These are phyloP conservation scores for Stegodyphus mimosarum DNA, from an alignment of 1,140 invertebrate species.

Conservation along the genomic window DNA sequence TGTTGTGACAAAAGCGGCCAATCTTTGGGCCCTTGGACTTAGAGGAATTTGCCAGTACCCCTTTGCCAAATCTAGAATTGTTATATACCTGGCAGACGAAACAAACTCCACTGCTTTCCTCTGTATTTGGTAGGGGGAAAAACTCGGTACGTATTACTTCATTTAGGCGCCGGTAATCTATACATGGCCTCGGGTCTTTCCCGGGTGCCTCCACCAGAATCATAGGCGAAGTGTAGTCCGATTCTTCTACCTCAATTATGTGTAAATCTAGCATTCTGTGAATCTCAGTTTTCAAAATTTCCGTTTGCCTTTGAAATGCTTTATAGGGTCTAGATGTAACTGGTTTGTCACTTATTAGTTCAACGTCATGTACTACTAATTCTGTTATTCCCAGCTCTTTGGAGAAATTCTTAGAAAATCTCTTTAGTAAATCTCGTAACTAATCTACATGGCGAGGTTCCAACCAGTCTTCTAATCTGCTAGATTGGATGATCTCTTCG, in stretches of 20 bases:
- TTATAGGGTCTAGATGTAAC: too few relatives aligned
- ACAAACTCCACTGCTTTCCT: slow-evolving; percentile 68
- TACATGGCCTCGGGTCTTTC: slow-evolving; percentile 8
- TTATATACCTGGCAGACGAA: slow-evolving; percentile 67
- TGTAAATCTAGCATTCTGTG: slow-evolving; percentile 22
- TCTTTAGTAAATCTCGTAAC: not conserved
- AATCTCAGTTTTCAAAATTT: slow-evolving; percentile 31
- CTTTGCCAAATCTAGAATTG: slow-evolving; percentile 68
- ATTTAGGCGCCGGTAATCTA: slow-evolving; percentile 16
- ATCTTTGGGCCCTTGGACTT: slow-evolving; percentile 66
- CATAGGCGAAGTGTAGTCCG: slow-evolving; percentile 21
- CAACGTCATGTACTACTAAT: too few relatives aligned
- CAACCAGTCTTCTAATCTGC: not conserved
- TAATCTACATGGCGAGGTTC: slow-evolving; percentile 1
- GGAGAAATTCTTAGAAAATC: too few relatives aligned
- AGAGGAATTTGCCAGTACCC: slow-evolving; percentile 71
- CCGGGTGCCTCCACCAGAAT: slow-evolving; percentile 26
- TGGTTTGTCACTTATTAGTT: too few relatives aligned
- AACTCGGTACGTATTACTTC: too few relatives aligned
- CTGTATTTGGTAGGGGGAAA: slow-evolving; percentile 64
- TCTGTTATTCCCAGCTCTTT: too few relatives aligned
- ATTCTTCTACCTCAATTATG: slow-evolving; percentile 15
- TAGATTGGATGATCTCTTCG: not conserved
- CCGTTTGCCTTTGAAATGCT: not conserved
- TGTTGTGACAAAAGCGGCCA: slow-evolving; percentile 68